Base-by-base conservation (phyloP, 2,113 vertebrate species). In the Lamprotornis superbus region DNA sequence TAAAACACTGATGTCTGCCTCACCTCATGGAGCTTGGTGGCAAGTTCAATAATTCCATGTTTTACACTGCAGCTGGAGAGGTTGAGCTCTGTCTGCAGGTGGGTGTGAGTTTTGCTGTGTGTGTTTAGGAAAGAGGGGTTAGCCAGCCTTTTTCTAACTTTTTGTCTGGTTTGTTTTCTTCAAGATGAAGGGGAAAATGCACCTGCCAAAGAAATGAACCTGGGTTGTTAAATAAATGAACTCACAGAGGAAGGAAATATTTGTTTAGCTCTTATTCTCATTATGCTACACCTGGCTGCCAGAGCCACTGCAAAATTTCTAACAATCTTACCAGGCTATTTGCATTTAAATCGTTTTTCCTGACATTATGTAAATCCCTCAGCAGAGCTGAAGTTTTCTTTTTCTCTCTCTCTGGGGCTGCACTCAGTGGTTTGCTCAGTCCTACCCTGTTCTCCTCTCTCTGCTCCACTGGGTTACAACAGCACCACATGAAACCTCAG, bases 301-400 rank as follows among this genome's bases (percentile, higher is more conserved):
- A 84, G 40, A 94, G 70, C 71, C 78, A 89, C 90, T 95, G 90
- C 83, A 88, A 94, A 95, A 91, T 95, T 96, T 92, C 96, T 79
- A 94, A 86, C 93, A 80, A 89, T 93, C 82, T 95, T 73, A 89
- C 76, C 61, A 83, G 90, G 92, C 68, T 47, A 98, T 98, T 98
- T 98, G 97, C 98, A 98, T 98, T 97, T 97, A 98, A 98, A 98
- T 97, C 88, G 25, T 77, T 98, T 98, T 98, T 94, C 94, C 97
- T 97, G 93, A 92, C 96, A 96, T 97, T 98, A 97, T 60, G 95
- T 97, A 97, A 97, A 96, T 96, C 95, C 96, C 91, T 89, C 25
- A 76, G 79, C 87, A 93, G 92, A 97, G 86, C 65, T 95, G 78
- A 96, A 97, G 74, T 96, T 97, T 93, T 87, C 92, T 93, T 95